Base-by-base conservation (phyloP, 2,888 invertebrate genomes). In the Megalurothrips usitatus region DNA sequence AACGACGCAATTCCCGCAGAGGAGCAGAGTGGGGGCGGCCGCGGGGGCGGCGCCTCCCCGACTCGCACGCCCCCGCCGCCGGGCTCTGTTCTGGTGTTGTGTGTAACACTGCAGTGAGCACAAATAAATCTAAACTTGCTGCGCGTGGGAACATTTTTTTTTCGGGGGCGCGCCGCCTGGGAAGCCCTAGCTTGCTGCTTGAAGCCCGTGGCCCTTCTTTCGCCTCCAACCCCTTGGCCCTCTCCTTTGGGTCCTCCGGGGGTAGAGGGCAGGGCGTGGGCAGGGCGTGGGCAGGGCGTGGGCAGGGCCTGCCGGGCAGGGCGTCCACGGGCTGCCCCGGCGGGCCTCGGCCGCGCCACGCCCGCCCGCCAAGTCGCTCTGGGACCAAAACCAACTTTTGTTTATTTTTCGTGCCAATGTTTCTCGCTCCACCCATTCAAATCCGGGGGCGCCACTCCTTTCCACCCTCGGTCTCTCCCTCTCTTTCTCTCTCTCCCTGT, bases 361-460 rank as follows among this genome's bases (percentile, higher is more conserved):
- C 58, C n/a, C 11, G 58, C 58, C 58, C n/a, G n/a, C n/a, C 68
- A 75, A 75, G 68, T 75, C 68, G 68, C 68, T 75, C 23, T 75
- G 68, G 68, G 68, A 75, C 68, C 68, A 75, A 75, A 75, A 75
- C 68, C 68, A 75, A 75, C 68, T 75, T 75, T 75, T 75, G 68
- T 75, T 75, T 75, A 75, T 75, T 75, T 75, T 75, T 26, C 68
- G 68, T 26, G 23, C 23, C 68, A 75, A 75, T 75, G 68, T 75
- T 75, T 75, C 68, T 75, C 68, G 68, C 68, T 75, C 68, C 68
- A 75, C 23, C 68, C 68, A 75, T 75, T 75, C 68, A 75, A 75
- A 75, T 75, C 68, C 68, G 68, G 23, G 68, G 12, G 68, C 58
- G 19, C 58, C 58, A 17, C 58, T 58, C 58, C 19, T 58, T 43